These are phyloP conservation scores for Platycheirus albimanus DNA, from an alignment of 2,888 invertebrate genomes.

Conservation along the genomic window DNA sequence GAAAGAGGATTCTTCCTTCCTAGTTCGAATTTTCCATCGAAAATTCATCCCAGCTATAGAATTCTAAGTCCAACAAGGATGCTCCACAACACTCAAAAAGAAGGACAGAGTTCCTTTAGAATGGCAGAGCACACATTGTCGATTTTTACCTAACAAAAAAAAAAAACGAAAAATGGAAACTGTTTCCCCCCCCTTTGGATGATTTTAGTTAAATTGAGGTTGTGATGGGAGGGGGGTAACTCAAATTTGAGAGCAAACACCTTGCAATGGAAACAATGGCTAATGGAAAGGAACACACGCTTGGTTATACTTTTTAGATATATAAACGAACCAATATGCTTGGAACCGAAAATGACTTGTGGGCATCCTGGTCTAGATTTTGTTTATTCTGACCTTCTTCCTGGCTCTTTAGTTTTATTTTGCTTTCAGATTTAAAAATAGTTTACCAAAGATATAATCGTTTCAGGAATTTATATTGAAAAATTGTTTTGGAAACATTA, in stretches of 20 bases:
- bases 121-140: too few species aligned
- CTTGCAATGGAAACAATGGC: constrained; percentile 39
- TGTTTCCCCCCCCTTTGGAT: too few species aligned
- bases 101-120: too few species aligned
- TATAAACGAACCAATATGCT: too few species aligned
- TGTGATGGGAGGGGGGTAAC: constrained; percentile 16
- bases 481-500: too few species aligned
- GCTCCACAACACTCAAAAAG: constrained; percentile 21
- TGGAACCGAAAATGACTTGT: constrained; percentile 38
- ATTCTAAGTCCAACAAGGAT: constrained; percentile 16
- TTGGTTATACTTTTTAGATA: not conserved
- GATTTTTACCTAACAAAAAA: too few species aligned
- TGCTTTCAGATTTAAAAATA: not conserved
- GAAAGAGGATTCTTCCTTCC: constrained; percentile 17
- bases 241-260: constrained; percentile 61
- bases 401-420: not conserved
- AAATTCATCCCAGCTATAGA: constrained; percentile 11
- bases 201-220: constrained; percentile 24
- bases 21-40: constrained; percentile 13
- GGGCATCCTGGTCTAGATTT: not conserved
- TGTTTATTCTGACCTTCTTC: not conserved
- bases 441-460: constrained; percentile 8
- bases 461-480: constrained; percentile 39
- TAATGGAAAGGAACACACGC: constrained; percentile 33
- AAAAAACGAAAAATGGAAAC: too few species aligned